Evolutionary conservation across 2,113 vertebrate species (phyloP).

Genomic region (Pomatostomus ruficeps): DNA sequence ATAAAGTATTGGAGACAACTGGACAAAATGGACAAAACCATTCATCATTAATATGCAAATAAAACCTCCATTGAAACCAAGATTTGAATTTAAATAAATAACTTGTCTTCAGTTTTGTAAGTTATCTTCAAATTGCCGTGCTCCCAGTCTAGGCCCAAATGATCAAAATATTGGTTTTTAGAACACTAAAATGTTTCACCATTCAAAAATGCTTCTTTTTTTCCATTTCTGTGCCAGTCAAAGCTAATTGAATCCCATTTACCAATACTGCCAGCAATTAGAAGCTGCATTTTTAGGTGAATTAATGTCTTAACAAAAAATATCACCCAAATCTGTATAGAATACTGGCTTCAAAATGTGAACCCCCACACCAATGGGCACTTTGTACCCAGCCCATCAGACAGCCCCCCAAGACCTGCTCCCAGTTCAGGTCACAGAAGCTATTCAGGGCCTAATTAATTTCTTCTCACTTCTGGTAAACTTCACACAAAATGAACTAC

Average conservation of each 20-base stretch:
- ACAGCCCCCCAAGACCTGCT: neutral
- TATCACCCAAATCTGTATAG: neutral
- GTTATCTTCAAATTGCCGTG: neutral
- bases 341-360: neutral
- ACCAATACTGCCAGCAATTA: neutral
- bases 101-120: neutral
- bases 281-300: neutral
- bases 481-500: neutral
- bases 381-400: neutral
- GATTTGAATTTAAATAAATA: neutral
- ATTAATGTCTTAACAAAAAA: neutral
- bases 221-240: neutral
- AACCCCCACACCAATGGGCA: neutral
- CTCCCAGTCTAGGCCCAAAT: neutral
- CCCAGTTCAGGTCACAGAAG: neutral
- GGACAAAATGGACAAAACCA: neutral
- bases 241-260: neutral
- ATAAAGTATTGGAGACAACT: neutral
- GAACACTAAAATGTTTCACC: neutral
- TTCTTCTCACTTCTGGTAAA: neutral
- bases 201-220: neutral
- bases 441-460: neutral
- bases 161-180: neutral
- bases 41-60: neutral
- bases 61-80: neutral